Percentiles rank a stretch among this genome's conserved stretches.
Evolutionary conservation across 2,888 invertebrate species (phyloP).

Genomic region (Xiphydria camelus): DNA sequence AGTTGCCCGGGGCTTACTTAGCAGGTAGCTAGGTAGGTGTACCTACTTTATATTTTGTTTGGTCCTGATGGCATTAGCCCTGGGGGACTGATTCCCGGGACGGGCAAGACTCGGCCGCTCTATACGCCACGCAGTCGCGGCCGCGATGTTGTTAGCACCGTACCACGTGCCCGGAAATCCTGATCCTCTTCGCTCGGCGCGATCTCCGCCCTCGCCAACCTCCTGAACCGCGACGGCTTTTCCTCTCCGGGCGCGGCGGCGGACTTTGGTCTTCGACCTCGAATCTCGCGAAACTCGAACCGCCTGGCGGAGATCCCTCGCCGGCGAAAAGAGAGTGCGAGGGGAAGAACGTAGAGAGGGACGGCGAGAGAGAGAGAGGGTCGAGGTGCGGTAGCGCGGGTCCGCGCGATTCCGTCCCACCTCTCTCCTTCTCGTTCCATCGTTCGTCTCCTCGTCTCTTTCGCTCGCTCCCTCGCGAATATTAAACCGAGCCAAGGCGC

Average conservation of each 20-base stretch:
- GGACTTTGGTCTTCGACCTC: too few species aligned
- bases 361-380: slow-evolving; percentile 13
- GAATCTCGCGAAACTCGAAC: too few species aligned
- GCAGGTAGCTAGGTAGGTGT: slow-evolving; percentile 38
- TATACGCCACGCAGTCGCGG: slow-evolving; percentile 32
- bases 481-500: too few species aligned
- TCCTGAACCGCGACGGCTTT: slow-evolving; percentile 9
- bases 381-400: too few species aligned
- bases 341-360: slow-evolving; percentile 16
- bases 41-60: slow-evolving; percentile 54
- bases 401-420: too few species aligned
- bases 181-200: slow-evolving; percentile 41
- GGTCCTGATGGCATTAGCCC: slow-evolving; percentile 52
- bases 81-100: slow-evolving; percentile 47
- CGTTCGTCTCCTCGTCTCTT: too few species aligned
- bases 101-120: slow-evolving; percentile 28
- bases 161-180: slow-evolving; percentile 54
- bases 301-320: too few species aligned
- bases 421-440: too few species aligned
- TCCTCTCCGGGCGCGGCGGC: slow-evolving; percentile 20
- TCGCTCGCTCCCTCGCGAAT: too few species aligned
- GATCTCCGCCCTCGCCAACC: slow-evolving; percentile 1
- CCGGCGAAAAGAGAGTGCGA: slow-evolving; percentile 16
- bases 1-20: slow-evolving; percentile 49
- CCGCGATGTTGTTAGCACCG: slow-evolving; percentile 45